A percentile compares a stretch with the other conserved stretches of the same genome.
Evolutionary conservation across 1,140 invertebrate species (phyloP).

Genomic region (Drosophila murphyi): DNA sequence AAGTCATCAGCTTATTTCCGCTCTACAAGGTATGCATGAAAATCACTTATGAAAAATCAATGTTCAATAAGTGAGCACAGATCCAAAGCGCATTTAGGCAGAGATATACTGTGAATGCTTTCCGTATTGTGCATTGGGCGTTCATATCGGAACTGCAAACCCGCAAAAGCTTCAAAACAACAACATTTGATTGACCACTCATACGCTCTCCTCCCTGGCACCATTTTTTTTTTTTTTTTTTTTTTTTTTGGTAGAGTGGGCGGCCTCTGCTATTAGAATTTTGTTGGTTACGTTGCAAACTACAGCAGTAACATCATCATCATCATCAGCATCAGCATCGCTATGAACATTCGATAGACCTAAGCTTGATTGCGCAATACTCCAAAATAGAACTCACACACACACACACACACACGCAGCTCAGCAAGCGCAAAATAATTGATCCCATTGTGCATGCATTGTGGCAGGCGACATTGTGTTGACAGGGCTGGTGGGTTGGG

Average conservation of each 20-base stretch:
- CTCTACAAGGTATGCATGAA: too few relatives aligned
- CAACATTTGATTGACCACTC: constrained; percentile 79
- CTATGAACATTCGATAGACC: constrained; percentile 31
- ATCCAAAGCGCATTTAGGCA: not conserved
- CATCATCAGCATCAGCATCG: constrained; percentile 9
- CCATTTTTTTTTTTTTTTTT: not conserved
- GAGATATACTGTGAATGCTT: constrained; percentile 3
- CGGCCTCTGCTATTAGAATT: constrained; percentile 15
- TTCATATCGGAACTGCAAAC: constrained; percentile 50
- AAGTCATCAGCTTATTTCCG: too few relatives aligned
- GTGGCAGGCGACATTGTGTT: constrained; percentile 64
- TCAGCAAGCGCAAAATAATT: constrained; percentile 67
- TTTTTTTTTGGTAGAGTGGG: constrained; percentile 10
- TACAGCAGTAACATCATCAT: not conserved
- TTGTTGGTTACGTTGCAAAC: constrained; percentile 14
- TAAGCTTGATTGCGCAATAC: constrained; percentile 63
- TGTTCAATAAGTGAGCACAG: constrained; percentile 8
- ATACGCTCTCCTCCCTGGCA: not conserved
- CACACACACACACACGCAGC: constrained; percentile 8
- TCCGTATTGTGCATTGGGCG: constrained; percentile 9
- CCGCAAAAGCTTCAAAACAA: constrained; percentile 72
- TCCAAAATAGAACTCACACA: constrained; percentile 25
- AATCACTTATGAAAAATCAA: not conserved
- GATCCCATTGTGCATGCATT: constrained; percentile 78
- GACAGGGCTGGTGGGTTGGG: constrained; percentile 53